A percentile compares a stretch with the other conserved stretches of the same genome.
Evolutionary conservation across 2,797 vertebrate species (phyloP).

Genomic region (Danio tinwini): DNA sequence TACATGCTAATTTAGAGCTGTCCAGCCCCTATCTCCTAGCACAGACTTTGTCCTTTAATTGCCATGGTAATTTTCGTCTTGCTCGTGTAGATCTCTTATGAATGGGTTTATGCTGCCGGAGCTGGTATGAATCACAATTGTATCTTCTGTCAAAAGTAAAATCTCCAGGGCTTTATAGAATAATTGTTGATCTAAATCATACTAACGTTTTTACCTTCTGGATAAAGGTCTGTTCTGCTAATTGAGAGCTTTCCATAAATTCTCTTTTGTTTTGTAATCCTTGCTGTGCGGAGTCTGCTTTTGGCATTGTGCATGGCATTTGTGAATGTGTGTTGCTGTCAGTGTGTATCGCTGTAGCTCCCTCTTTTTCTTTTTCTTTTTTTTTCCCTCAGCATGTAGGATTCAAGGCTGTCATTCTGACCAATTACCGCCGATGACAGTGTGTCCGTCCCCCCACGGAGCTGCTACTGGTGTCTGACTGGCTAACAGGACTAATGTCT

Average conservation of each 20-base stretch:
- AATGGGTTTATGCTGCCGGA: constrained; percentile 21
- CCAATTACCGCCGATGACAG: constrained; percentile 57
- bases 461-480: constrained; percentile 47
- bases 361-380: not conserved
- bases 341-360: not conserved
- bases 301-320: not conserved
- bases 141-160: not conserved
- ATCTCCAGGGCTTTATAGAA: not conserved
- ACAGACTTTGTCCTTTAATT: constrained; percentile 48
- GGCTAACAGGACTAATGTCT: constrained; percentile 45
- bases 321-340: not conserved
- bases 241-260: constrained; percentile 20
- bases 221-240: constrained; percentile 3
- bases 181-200: constrained; percentile 22
- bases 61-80: constrained; percentile 49
- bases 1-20: constrained; percentile 42
- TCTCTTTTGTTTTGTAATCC: not conserved
- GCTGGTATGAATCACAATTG: not conserved
- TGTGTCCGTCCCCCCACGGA: constrained; percentile 36
- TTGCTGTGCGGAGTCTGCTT: not conserved
- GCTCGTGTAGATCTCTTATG: constrained; percentile 31
- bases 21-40: constrained; percentile 26
- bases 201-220: not conserved
- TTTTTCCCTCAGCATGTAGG: not conserved
- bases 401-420: constrained; percentile 46